Conservation (phyloP, 2,113 vertebrate species). For the Heterocephalus glaber region DNA sequence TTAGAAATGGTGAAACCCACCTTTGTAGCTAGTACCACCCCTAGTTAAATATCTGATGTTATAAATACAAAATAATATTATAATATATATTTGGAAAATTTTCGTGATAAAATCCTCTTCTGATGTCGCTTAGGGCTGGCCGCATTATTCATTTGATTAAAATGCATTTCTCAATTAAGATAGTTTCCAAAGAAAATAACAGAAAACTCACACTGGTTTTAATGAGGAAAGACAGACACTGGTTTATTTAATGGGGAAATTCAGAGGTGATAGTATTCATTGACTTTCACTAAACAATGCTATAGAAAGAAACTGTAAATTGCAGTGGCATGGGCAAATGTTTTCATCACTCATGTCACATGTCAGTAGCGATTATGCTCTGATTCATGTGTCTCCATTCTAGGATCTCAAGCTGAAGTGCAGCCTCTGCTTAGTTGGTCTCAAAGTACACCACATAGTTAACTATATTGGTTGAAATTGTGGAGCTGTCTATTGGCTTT, state of each 20-base stretch:
- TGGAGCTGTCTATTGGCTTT: not conserved
- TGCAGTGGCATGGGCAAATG: not conserved
- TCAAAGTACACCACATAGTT: not conserved
- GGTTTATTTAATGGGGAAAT: not conserved
- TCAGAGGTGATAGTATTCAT: not conserved
- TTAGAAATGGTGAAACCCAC: not conserved
- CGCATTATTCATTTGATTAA: not conserved
- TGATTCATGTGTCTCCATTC: not conserved
- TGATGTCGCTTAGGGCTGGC: not conserved
- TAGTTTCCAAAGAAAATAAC: not conserved
- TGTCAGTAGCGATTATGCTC: not conserved
- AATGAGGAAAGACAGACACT: not conserved
- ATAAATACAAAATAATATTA: not conserved
- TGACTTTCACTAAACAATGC: not conserved
- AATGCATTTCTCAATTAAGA: not conserved
- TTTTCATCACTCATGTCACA: not conserved
- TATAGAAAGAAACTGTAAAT: constrained; percentile 4
- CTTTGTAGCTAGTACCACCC: not conserved
- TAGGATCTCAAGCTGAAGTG: not conserved
- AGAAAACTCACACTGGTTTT: not conserved
- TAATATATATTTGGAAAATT: not conserved
- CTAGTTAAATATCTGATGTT: not conserved
- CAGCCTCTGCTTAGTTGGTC: not conserved
- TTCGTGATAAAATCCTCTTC: constrained; percentile 39
- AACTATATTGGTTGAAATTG: not conserved